Conservation (phyloP, 2,797 vertebrate species). For the Tinamus major region DNA sequence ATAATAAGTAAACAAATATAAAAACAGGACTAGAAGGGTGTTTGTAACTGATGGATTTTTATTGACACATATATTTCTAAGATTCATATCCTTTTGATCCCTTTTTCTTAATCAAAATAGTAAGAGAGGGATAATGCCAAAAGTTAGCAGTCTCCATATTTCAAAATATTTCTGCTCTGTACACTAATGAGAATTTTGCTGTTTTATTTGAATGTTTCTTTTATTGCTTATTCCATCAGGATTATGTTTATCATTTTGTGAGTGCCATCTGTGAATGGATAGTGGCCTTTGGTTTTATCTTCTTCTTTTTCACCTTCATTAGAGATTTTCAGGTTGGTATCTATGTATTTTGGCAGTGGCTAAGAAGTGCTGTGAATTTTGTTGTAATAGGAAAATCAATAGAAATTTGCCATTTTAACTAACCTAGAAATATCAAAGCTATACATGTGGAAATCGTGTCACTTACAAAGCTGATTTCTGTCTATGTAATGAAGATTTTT, state of each 20-base stretch:
- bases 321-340: constrained; percentile 92
- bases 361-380: not conserved
- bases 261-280: constrained; percentile 92
- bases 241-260: constrained; percentile 82
- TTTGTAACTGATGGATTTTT: not conserved
- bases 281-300: constrained; percentile 92
- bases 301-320: constrained; percentile 94
- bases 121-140: not conserved
- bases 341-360: not conserved
- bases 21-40: not conserved
- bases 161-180: not conserved
- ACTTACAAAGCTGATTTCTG: not conserved
- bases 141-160: not conserved
- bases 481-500: not conserved
- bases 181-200: not conserved
- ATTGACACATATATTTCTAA: not conserved
- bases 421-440: not conserved
- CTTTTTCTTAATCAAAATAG: not conserved
- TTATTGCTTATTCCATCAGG: constrained; percentile 76
- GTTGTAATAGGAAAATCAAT: not conserved
- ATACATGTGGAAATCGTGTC: not conserved
- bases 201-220: not conserved
- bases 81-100: not conserved
- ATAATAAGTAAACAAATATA: not conserved
- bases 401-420: not conserved